Conservation (phyloP, 2,888 invertebrate species). For the Rhimphoctona megacephalus region DNA sequence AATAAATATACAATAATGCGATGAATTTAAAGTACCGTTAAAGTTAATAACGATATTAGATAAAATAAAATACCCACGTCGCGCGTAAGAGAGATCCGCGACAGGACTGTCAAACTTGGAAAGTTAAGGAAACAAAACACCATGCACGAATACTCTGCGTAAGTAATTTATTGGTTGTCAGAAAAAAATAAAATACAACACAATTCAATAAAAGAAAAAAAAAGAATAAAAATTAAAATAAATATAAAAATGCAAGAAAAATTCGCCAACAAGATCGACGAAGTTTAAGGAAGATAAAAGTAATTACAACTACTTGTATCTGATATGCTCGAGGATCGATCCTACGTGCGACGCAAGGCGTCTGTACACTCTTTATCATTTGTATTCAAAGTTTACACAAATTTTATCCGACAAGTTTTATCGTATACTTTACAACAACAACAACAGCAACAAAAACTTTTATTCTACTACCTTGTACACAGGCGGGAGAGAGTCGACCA, state of each 20-base stretch:
- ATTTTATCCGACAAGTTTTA: conserved; percentile 76
- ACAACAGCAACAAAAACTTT: conserved; percentile 52
- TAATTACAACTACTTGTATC: conserved; percentile 1
- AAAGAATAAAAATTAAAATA: conserved; percentile 4
- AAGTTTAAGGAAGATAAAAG: conserved; percentile 20
- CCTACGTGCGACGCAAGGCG: conserved; percentile 70
- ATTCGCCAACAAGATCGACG: not conserved
- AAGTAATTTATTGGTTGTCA: not conserved
- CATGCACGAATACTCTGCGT: not conserved
- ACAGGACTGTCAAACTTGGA: conserved; percentile 1
- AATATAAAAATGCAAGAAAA: conserved; percentile 20
- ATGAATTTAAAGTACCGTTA: conserved; percentile 73
- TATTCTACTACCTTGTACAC: conserved; percentile 70
- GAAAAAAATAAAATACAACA: conserved; percentile 16
- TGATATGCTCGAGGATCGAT: conserved; percentile 68
- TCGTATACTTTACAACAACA: conserved; percentile 72
- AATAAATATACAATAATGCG: conserved; percentile 75
- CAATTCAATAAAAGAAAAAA: not conserved
- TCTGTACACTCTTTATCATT: conserved; percentile 75
- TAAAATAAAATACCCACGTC: conserved; percentile 68
- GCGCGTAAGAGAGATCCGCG: conserved; percentile 66
- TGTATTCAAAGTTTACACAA: conserved; percentile 76
- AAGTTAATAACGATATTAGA: conserved; percentile 66
- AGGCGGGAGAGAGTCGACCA: conserved; percentile 21
- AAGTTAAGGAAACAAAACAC: conserved; percentile 7